Evolutionary conservation across 92 coral and sea anemone genomes (phyloP).

Genomic region (Umimayanthus kanabou): DNA sequence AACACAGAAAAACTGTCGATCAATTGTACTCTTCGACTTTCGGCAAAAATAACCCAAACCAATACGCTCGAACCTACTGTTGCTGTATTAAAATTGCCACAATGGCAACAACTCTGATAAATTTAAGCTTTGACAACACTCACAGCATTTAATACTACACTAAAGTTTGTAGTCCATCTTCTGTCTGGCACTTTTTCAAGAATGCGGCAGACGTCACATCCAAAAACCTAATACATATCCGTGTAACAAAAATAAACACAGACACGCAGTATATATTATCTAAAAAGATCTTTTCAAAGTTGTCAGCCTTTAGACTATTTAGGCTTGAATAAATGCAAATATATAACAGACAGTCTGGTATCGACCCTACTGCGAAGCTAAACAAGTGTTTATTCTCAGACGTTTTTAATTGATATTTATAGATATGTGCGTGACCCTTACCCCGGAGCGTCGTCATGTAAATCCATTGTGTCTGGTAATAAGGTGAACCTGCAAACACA

Average conservation of each 20-base stretch:
- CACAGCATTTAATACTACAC: not conserved
- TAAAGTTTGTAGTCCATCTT: too few species aligned
- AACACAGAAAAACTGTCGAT: not conserved
- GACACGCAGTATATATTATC: not conserved
- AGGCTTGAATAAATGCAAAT: constrained; percentile 28
- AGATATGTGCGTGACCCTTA: constrained; percentile 36
- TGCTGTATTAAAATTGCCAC: not conserved
- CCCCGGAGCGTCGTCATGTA: constrained; percentile 41
- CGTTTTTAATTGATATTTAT: constrained; percentile 29
- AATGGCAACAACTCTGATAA: not conserved
- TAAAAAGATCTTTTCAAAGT: not conserved
- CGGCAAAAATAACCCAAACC: not conserved
- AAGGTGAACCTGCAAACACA: constrained; percentile 34
- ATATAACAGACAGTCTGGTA: constrained; percentile 35
- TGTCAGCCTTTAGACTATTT: constrained; percentile 3
- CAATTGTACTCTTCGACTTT: not conserved
- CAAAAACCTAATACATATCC: not conserved
- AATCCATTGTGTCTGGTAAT: constrained; percentile 41
- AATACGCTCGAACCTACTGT: not conserved
- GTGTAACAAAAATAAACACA: not conserved
- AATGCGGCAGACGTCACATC: not conserved
- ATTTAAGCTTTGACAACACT: too few species aligned
- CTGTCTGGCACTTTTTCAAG: not conserved
- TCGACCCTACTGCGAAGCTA: not conserved
- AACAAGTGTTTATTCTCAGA: constrained; percentile 33